Base-by-base conservation (phyloP, 37 sponge, comb jelly and placozoan species). In the Hexactinellida sp. region DNA sequence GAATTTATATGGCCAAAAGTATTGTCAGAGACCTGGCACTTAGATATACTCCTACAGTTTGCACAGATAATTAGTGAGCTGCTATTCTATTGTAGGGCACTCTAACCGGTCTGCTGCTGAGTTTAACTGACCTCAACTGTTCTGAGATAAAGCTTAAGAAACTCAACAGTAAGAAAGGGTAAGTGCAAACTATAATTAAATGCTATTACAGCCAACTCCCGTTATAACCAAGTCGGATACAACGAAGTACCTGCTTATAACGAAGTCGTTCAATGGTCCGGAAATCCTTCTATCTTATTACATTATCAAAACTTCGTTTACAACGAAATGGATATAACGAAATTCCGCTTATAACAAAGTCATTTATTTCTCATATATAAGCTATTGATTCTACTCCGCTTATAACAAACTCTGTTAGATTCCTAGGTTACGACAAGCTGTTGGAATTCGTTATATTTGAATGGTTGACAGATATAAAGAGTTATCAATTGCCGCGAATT, bases 121-220 rank as follows among this genome's bases (percentile, higher is more conserved):
- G 95, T 0, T 89, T 97, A 0, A 92, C 91, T 84, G 94, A 93
- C 82, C 88, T 97, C 38, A 94, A 93, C 84, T 88, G 85, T 84
- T 92, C 95, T 36, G 95, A 97, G 84, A 87, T 97, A 30, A 87
- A 39, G 16, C 89, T 97, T 7, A 95, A 93, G 54, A 54, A 91
- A 36, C 85, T 97, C 21, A 89, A 38, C 54, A 89, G 86, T 86
- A 89, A 88, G 84, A 89, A 91, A 55, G 94, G 94, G 96, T 92
- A 39, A 39, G 93, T 39, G 30, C 1, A 39, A 10, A 23, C 37
- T 19, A 83, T 16, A 37, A 21, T 37, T 83, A n/a, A 83, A 83
- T 83, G 36, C n/a, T n/a, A n/a, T n/a, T n/a, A n/a, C 10, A 9
- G 35, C 9, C 35, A 36, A 63, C 82, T 36, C 82, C 35, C 30